Base-by-base conservation (phyloP, 2,113 vertebrate genomes). In the Rhynchomys soricoides region DNA sequence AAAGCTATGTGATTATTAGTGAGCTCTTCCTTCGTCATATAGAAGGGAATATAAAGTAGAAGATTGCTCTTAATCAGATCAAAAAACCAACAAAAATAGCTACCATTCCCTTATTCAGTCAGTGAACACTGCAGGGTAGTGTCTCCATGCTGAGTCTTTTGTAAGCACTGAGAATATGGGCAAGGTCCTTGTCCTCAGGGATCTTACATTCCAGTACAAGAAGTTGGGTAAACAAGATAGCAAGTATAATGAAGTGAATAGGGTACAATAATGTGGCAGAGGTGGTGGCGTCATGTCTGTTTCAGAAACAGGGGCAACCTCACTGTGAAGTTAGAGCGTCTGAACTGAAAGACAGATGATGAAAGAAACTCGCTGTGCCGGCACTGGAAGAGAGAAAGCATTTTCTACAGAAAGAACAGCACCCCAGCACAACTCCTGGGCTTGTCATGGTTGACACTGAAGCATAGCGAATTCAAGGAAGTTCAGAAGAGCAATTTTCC, bases 161-260 rank as follows among this genome's bases (percentile, higher is more conserved):
- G 19, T 6, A 13, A 68, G 74, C 43, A 77, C 10, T 50, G 12
- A 94, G 77, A 92, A 89, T 62, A 29, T 11, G 24, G 55, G 89
- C 48, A 62, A 66, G 29, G 81, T 40, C 50, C 37, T 50, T 81
- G 0, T 40, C 55, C 34, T 86, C n/a, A 0, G 11, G 48, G 85
- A 78, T 3, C 40, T 95, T 82, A 29, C 40, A 81, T 89, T 57
- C 55, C 85, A 95, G 15, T 26, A 13, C 22, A 5, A 85, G 26
- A 17, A 90, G 86, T 55, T 17, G 82, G 70, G 52, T 50, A 93
- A 93, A 77, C 5, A 88, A 95, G 21, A 88, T 34, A 92, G 40
- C 40, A 70, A 37, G 7, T 52, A 26, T 4, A 78, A 24, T 68
- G 16, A 82, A 62, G 37, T 59, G 29, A 48, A 55, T 37, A 6